Evolutionary conservation across 2,888 invertebrate genomes (phyloP), one percentile per base, ranked within the genome.

Genomic region (Aleiodes alternator): DNA sequence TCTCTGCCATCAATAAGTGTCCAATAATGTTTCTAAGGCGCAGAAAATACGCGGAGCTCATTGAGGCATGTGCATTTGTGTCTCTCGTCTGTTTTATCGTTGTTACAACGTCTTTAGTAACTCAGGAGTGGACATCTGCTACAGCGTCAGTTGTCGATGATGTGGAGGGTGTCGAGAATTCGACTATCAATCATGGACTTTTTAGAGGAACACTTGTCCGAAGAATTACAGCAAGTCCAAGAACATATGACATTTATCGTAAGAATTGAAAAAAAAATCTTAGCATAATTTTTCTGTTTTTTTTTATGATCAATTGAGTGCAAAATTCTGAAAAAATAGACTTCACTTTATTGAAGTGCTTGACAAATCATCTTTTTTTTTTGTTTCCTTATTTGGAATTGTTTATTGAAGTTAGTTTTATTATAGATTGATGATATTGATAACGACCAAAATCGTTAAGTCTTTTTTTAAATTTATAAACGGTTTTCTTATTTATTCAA

Each of bases 181-280:
- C 81, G 8, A 70, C 79, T 34, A 73, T 83, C 34, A 81, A 82
- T 78, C 80, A 82, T 75, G 84, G 84, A 76, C 80, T 84, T 14
- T 82, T 83, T 69, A 75, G 56, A 9, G 83, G 82, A n/a, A 80
- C 74, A n/a, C 76, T 84, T 38, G 75, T 78, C 2, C 76, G 82
- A 68, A 75, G 80, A 72, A 57, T 80, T 14, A 23, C 79, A 9
- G 56, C n/a, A 31, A 82, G 79, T n/a, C 78, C 81, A 12, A 76
- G 70, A 29, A 57, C 50, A 48, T 83, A 80, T 78, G 76, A 82
- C 76, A 73, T 83, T 76, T 80, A 81, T 73, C 69, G 82, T 83
- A 72, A 73, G 80, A 23, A 7, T 56, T 23, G 59, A 53, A 51
- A 29, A 11, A 59, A 16, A 61, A 11, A 59, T 38, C 11, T 9